Conservation (phyloP, 2,797 vertebrate species). For the Meda fulgida region DNA sequence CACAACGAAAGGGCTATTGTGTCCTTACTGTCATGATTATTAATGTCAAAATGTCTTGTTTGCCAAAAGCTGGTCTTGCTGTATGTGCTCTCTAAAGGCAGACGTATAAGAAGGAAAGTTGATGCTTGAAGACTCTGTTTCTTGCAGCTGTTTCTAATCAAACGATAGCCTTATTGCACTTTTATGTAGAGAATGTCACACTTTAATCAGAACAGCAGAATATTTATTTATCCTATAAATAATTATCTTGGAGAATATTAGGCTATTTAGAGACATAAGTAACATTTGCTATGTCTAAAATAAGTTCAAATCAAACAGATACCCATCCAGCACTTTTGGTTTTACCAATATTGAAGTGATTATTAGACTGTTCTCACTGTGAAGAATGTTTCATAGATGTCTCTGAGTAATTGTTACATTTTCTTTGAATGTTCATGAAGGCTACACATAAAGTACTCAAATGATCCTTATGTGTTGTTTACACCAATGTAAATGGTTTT, state of each 20-base stretch:
- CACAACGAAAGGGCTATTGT: conserved; percentile 48
- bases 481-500: conserved; percentile 31
- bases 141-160: conserved; percentile 41
- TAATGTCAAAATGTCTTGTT: conserved; percentile 41
- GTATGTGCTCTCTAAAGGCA: neutral
- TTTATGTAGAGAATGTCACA: conserved; percentile 59
- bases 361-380: conserved; percentile 43
- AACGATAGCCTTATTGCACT: conserved; percentile 66
- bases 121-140: conserved; percentile 24
- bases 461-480: conserved; percentile 29
- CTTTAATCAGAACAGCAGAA: conserved; percentile 60
- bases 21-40: conserved; percentile 27
- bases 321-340: conserved; percentile 29
- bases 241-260: conserved; percentile 5
- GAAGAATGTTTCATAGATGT: conserved; percentile 21
- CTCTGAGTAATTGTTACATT: conserved; percentile 24
- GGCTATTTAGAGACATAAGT: conserved; percentile 19
- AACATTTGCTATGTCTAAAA: conserved; percentile 19
- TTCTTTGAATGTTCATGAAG: conserved; percentile 40
- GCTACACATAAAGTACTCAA: conserved; percentile 11
- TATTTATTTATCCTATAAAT: conserved; percentile 61
- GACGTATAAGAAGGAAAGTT: neutral
- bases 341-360: conserved; percentile 30
- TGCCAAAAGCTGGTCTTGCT: conserved; percentile 43
- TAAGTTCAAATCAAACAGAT: neutral